phyloP scores from a whole-genome alignment of 2,888 invertebrate genomes.

The Flexamia atlantica region DNA sequence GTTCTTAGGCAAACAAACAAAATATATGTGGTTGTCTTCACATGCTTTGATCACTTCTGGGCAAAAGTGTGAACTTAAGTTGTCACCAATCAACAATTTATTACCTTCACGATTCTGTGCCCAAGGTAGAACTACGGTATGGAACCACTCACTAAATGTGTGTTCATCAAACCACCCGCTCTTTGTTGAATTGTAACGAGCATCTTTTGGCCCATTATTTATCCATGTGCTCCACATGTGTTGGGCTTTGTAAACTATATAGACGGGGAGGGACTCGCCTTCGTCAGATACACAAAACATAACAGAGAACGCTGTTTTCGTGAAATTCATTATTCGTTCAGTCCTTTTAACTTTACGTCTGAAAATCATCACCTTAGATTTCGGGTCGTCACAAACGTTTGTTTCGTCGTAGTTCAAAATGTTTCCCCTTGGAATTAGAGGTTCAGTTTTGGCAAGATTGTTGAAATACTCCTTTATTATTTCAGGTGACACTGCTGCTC shows the following conservation, averaged over 20 bases:
- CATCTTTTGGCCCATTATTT: slow-evolving; percentile 63
- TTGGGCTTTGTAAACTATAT: slow-evolving; percentile 64
- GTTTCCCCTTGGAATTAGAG: slow-evolving; percentile 29
- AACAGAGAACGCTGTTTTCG: slow-evolving; percentile 61
- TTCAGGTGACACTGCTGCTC: not conserved
- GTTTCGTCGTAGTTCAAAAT: slow-evolving; percentile 54
- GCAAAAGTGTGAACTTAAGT: not conserved
- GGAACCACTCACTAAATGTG: slow-evolving; percentile 71
- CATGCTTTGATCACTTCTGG: not conserved
- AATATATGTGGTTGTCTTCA: not conserved
- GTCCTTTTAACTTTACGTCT: slow-evolving; percentile 64
- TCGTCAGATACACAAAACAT: slow-evolving; percentile 64
- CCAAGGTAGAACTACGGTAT: not conserved
- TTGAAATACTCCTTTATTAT: not conserved
- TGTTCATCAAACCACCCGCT: slow-evolving; percentile 72
- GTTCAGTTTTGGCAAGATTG: slow-evolving; percentile 15
- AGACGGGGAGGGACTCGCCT: slow-evolving; percentile 64
- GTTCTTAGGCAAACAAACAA: not conserved
- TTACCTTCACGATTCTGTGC: not conserved
- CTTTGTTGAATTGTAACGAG: slow-evolving; percentile 69
- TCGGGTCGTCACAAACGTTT: slow-evolving; percentile 3
- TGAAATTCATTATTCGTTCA: slow-evolving; percentile 64
- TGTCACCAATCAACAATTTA: not conserved
- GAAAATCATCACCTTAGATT: slow-evolving; percentile 53
- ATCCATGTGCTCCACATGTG: slow-evolving; percentile 65